Conservation (phyloP, 2,113 vertebrate species). For the Addax nasomaculatus region DNA sequence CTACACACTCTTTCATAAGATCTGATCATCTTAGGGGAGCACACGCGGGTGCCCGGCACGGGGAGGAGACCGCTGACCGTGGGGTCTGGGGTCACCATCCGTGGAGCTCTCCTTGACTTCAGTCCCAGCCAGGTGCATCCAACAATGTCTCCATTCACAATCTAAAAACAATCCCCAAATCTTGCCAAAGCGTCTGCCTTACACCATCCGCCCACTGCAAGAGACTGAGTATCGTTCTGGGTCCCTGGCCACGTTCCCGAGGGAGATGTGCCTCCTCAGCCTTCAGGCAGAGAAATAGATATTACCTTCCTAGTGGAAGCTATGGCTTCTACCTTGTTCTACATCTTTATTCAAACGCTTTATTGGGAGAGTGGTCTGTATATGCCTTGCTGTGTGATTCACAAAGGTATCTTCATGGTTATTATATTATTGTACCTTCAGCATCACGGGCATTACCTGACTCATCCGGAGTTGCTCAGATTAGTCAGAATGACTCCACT, state of each 20-base stretch:
- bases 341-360: background rate
- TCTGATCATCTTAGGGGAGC: background rate
- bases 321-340: background rate
- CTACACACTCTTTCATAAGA: background rate
- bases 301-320: background rate
- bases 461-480: background rate
- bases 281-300: background rate
- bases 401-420: background rate
- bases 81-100: background rate
- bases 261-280: background rate
- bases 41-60: fast-evolving
- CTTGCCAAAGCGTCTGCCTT: background rate
- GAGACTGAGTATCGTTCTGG: background rate
- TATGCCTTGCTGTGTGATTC: background rate
- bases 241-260: background rate
- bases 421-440: no score
- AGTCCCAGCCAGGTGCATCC: background rate
- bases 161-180: background rate
- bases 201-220: background rate
- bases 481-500: background rate
- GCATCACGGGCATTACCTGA: background rate
- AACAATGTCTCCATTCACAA: background rate
- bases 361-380: background rate
- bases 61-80: background rate
- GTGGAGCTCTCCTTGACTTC: background rate